Evolutionary conservation across 2,113 vertebrate genomes (phyloP).

Genomic region (Sebastes fasciatus): DNA sequence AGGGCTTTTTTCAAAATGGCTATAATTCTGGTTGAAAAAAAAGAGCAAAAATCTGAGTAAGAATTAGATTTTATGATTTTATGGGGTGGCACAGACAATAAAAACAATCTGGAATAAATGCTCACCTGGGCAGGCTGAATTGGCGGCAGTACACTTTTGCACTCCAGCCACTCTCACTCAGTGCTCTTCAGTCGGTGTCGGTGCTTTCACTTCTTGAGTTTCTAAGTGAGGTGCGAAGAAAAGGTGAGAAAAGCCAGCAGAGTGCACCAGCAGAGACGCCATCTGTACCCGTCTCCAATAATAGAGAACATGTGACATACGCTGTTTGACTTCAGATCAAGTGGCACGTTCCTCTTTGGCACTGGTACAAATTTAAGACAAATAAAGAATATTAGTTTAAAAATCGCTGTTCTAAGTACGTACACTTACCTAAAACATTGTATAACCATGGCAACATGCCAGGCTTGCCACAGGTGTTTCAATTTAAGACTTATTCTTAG

Average conservation of each 20-base stretch:
- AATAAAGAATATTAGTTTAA: no score
- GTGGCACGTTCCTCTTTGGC: background rate
- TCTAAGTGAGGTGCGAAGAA: constrained; percentile 10
- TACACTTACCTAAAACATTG: background rate
- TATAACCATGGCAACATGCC: constrained; percentile 4
- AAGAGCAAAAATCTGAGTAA: background rate
- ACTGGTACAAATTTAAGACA: background rate
- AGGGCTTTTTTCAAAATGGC: background rate
- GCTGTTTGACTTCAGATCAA: background rate
- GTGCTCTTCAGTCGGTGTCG: background rate
- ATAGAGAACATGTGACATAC: background rate
- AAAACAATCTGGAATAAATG: no score
- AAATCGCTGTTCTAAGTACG: background rate
- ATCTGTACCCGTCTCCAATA: constrained; percentile 13
- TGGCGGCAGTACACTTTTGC: background rate
- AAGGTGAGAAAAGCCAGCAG: constrained; percentile 40
- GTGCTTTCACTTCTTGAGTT: background rate
- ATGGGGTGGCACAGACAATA: no score
- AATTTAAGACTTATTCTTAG: background rate
- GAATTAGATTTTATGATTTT: background rate
- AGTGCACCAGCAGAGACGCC: constrained; percentile 15
- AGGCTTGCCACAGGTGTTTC: background rate
- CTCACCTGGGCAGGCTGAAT: no score
- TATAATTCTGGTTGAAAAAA: background rate
- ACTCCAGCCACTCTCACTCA: background rate